Conservation (phyloP, 1,140 invertebrate species). For the Bombus pyrosoma region DNA sequence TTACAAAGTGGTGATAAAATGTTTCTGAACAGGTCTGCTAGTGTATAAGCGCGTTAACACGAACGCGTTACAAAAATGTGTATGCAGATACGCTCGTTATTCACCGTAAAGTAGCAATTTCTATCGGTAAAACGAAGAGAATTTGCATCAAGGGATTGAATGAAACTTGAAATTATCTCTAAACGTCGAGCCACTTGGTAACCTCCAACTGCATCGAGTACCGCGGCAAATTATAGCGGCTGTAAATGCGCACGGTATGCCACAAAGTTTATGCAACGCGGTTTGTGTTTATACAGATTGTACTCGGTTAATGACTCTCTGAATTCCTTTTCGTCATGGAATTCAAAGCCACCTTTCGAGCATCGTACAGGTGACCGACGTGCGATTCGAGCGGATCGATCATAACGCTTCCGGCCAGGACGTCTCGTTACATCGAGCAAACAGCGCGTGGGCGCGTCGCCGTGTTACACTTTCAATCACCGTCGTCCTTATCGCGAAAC, state of each 20-base stretch:
- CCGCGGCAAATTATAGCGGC: not conserved
- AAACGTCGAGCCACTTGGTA: not conserved
- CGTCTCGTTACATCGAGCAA: constrained; percentile 43
- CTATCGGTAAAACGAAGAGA: not conserved
- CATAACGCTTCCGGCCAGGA: constrained; percentile 33
- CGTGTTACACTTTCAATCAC: constrained; percentile 45
- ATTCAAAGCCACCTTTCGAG: not conserved
- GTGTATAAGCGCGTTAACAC: not conserved
- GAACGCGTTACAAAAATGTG: not conserved
- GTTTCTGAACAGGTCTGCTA: not conserved
- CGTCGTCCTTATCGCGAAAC: constrained; percentile 35
- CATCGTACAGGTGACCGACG: not conserved
- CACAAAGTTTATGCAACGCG: not conserved
- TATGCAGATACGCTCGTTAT: not conserved
- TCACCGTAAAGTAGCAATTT: not conserved
- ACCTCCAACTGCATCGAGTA: not conserved
- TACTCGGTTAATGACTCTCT: not conserved
- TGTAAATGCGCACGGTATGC: too few relatives aligned
- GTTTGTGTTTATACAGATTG: not conserved
- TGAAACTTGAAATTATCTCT: not conserved
- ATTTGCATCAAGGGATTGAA: not conserved
- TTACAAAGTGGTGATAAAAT: not conserved
- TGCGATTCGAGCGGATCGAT: constrained; percentile 33
- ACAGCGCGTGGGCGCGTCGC: constrained; percentile 13
- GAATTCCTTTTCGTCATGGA: not conserved